These are phyloP conservation scores for Phyto melanocephala DNA, from an alignment of 2,888 invertebrate genomes.

Conservation along the genomic window DNA sequence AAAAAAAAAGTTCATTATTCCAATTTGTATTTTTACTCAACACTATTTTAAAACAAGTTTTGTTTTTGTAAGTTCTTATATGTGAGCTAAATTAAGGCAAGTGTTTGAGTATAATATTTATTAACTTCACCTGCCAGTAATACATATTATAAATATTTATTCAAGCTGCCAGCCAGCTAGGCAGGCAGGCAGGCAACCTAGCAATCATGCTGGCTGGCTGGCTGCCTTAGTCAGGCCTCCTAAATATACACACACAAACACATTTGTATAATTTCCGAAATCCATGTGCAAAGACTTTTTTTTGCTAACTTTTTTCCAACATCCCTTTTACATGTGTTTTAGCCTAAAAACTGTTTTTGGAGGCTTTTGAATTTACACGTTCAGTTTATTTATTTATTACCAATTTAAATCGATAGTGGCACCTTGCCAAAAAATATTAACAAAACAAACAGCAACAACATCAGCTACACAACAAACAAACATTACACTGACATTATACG, in stretches of 20 bases:
- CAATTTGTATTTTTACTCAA: constrained; percentile 41
- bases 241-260: background rate
- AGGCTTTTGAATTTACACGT: constrained; percentile 59
- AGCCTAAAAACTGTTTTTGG: constrained; percentile 48
- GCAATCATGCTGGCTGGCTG: background rate
- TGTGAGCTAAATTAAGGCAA: constrained; percentile 41
- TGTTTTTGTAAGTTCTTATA: background rate
- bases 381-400: constrained; percentile 63
- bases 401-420: constrained; percentile 62
- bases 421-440: constrained; percentile 60
- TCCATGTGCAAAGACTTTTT: background rate
- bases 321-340: constrained; percentile 59
- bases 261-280: background rate
- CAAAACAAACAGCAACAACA: constrained; percentile 15
- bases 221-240: background rate
- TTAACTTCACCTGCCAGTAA: constrained; percentile 57
- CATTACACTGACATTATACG: background rate
- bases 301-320: constrained; percentile 31
- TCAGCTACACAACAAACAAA: background rate
- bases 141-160: constrained; percentile 40
- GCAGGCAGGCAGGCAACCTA: background rate
- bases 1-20: constrained; percentile 44
- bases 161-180: background rate
- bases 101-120: constrained; percentile 44
- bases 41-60: constrained; percentile 17